Base-by-base conservation (phyloP, 2,797 vertebrate genomes). In the Zalophus californianus region DNA sequence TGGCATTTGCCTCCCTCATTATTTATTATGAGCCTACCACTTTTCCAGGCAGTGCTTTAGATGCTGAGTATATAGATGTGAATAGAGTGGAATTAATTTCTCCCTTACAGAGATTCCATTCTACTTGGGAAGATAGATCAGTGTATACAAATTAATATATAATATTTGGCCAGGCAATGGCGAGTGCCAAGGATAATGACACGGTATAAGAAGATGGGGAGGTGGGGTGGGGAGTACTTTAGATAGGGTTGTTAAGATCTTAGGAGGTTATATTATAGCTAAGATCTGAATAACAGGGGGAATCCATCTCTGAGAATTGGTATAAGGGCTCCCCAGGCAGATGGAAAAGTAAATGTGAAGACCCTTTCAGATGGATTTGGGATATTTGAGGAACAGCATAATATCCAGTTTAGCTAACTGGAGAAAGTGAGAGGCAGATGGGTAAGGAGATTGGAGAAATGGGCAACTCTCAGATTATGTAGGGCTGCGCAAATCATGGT, bases 1-100 rank as follows among this genome's bases (percentile, higher is more conserved):
- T 35, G 32, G 48, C 29, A 93, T 94, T 91, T 97, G 91, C 25
- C 29, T 80, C 15, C 44, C 25, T 86, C 27, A 68, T 58, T 94
- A 27, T 86, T 93, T 48, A 58, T 87, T 91, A 20, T 56, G 20
- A 14, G 12, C 14, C 20, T 93, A 20, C 54, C 21, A 27, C 18
- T 68, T 79, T 70, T 48, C 50, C 21, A 79, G 23, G 16, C 21
- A 77, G 8, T 58, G 32, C 13, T 86, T 7, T 82, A 29, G 35
- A 68, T 27, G 15, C 44, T 94, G n/a, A 38, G 14, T 32, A 35
- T 80, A 35, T 29, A 78, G 58, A 38, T n/a, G 27, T 23, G 16
- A 72, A 56, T n/a, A 54, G 41, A 73, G 16, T 35, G 35, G 11
- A 83, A 16, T 88, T 86, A 86, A n/a, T 58, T 60, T 83, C 23